Conservation (phyloP, 1,140 invertebrate genomes). For the Drosophila orena region DNA sequence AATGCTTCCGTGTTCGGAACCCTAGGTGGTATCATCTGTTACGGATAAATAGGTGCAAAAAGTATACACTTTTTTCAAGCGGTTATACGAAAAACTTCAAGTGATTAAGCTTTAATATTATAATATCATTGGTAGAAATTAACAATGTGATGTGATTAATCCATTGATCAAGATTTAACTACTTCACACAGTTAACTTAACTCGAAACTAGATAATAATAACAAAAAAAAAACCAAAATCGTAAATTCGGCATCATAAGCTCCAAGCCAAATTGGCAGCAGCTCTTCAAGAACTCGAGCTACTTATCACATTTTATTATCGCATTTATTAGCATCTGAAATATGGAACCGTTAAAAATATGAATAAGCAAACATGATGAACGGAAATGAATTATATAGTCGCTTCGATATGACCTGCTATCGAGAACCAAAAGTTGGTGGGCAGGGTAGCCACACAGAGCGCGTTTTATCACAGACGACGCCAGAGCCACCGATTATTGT, state of each 20-base stretch:
- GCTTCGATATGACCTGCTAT: conserved; percentile 37
- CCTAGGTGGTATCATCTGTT: conserved; percentile 8
- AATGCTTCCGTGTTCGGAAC: conserved; percentile 48
- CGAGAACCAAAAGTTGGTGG: conserved; percentile 29
- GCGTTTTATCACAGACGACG: conserved; percentile 15
- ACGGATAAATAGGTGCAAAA: background rate
- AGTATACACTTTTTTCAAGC: background rate
- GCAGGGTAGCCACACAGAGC: conserved; percentile 2
- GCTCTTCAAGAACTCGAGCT: conserved; percentile 48
- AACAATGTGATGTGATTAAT: conserved; percentile 8
- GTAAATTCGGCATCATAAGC: conserved; percentile 47
- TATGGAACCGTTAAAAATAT: conserved; percentile 49
- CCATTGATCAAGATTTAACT: background rate
- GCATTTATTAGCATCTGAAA: conserved; percentile 26
- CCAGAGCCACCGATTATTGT: conserved; percentile 36
- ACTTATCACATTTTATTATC: conserved; percentile 43
- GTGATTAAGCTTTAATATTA: background rate
- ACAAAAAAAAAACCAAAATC: conserved; percentile 7
- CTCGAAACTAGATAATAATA: conserved; percentile 10
- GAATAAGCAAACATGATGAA: conserved; percentile 59
- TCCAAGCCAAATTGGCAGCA: conserved; percentile 31
- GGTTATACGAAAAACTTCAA: background rate
- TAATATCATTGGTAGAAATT: background rate
- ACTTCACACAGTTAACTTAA: background rate
- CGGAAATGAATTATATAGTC: conserved; percentile 56